Base-by-base conservation (phyloP, 1,140 invertebrate species). In the Listronotus oregonensis region DNA sequence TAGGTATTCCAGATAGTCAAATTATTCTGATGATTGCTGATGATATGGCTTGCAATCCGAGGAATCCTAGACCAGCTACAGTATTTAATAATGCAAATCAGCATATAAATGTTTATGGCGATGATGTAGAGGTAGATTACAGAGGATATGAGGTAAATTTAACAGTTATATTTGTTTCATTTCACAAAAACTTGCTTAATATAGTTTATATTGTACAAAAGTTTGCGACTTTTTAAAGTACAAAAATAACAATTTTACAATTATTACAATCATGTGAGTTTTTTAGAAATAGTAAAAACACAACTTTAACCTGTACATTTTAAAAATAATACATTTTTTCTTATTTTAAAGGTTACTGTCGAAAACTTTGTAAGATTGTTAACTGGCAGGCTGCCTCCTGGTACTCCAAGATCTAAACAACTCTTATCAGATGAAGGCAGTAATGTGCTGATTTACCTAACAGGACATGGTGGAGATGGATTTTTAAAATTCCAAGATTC, bases 401-500 rank as follows among this genome's bases (percentile, higher is more conserved):
- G 91, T 58, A 98, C 95, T 0, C 96, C 97, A 0, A 85, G 95
- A 54, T 98, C 96, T 0, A 99, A 99, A 79, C 89, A 95, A 66
- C 79, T 99, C 0, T 82, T 99, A 0, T 97, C 97, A 1, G 96
- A 99, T 83, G 95, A 98, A 77, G 91, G 94, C 6, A 98, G 95
- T 76, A 99, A 99, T 81, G 93, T 99, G 49, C 81, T 99, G 0
- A 95, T 99, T 70, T 99, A 99, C 80, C 86, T 99, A 73, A 93
- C 90, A 66, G 96, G 97, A 0, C 98, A 99, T 83, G 98, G 98
- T 14, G 98, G 97, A 34, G 97, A 99, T 84, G 97, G 97, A 0
- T 99, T 99, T 78, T 82, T 99, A 0, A 99, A 99, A 80, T 99
- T 99, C 78, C 98, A 99, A 85, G 98, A 99, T 81, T 94, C 96